Percentiles rank a stretch among this genome's conserved stretches.
Evolutionary conservation across 2,888 invertebrate species (phyloP).

Genomic region (Cephus rjabovi): DNA sequence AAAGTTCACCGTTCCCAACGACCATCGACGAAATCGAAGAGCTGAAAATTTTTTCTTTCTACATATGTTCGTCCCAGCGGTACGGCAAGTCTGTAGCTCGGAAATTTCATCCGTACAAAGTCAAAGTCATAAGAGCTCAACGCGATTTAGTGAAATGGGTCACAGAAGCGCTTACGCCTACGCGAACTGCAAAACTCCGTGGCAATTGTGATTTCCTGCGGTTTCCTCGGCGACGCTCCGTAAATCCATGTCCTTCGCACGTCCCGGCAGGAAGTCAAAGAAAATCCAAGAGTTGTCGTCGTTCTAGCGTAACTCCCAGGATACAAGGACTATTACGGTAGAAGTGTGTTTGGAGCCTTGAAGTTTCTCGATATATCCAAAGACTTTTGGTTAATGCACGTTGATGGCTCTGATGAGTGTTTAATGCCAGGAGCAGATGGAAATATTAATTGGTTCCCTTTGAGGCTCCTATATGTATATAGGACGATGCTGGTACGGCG

Average conservation of each 20-base stretch:
- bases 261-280: background rate
- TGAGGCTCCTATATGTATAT: background rate
- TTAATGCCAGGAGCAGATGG: constrained; percentile 12
- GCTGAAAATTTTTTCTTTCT: background rate
- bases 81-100: background rate
- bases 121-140: background rate
- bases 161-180: background rate
- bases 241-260: constrained; percentile 2
- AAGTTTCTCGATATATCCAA: background rate
- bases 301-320: background rate
- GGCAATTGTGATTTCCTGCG: constrained; percentile 14
- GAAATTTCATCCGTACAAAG: background rate
- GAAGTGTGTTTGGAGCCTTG: background rate
- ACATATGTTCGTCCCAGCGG: background rate
- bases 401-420: background rate
- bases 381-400: background rate
- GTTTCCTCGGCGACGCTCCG: constrained; percentile 7
- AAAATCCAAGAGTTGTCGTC: background rate
- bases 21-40: background rate
- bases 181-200: constrained; percentile 10
- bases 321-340: background rate
- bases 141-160: background rate
- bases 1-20: background rate
- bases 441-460: constrained; percentile 16
- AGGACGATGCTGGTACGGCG: background rate